phyloP scores from a whole-genome alignment of 2,113 vertebrate species.

The Indri indri region DNA sequence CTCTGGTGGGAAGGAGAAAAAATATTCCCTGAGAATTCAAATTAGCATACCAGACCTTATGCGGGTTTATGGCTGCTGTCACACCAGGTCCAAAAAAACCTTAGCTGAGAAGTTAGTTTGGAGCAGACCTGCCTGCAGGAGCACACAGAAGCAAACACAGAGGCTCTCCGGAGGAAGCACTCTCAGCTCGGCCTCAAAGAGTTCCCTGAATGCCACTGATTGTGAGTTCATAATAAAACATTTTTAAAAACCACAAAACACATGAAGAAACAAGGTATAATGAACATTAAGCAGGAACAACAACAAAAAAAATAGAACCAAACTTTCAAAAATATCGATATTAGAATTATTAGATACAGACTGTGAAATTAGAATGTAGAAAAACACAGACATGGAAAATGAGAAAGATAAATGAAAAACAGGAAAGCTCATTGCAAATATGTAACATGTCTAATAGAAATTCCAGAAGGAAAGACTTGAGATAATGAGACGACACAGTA shows the following conservation, averaged over 20 bases:
- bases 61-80: not conserved
- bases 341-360: too few species aligned
- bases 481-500: accelerated
- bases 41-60: not conserved
- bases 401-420: not conserved
- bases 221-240: not conserved
- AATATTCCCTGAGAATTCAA: not conserved
- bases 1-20: not conserved
- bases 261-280: accelerated
- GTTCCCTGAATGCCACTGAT: not conserved
- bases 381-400: not conserved
- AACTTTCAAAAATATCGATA: not conserved
- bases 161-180: accelerated
- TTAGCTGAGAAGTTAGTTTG: not conserved
- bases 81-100: not conserved
- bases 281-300: not conserved
- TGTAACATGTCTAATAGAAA: not conserved
- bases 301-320: not conserved
- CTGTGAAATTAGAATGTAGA: not conserved
- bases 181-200: accelerated
- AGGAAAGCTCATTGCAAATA: accelerated
- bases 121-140: not conserved
- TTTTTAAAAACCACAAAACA: not conserved
- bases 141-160: not conserved
- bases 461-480: not conserved